These are phyloP conservation scores for Grammomys dolichurus DNA, from an alignment of 2,113 vertebrate genomes.

Conservation along the genomic window DNA sequence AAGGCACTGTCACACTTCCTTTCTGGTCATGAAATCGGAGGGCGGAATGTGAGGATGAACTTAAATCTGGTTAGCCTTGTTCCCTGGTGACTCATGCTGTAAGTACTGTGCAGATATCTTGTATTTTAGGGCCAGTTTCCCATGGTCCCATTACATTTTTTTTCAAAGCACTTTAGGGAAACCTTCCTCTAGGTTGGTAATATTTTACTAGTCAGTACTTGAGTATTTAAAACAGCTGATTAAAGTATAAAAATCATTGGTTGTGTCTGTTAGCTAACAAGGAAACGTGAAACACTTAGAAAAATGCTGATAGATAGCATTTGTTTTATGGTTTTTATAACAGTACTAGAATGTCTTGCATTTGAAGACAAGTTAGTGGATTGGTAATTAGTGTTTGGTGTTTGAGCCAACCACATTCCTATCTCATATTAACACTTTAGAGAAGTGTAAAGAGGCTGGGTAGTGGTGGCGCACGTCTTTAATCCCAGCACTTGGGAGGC, in stretches of 20 bases:
- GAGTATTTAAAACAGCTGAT: conserved; percentile 25
- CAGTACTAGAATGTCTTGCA: conserved; percentile 18
- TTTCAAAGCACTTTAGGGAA: not conserved
- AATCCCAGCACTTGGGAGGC: too few relatives aligned
- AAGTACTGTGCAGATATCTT: not conserved
- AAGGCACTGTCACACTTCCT: conserved; percentile 1
- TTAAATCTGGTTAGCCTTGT: conserved; percentile 53
- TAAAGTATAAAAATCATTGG: conserved; percentile 8
- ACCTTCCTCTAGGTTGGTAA: conserved; percentile 16
- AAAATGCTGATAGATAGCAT: not conserved
- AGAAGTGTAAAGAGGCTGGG: too few relatives aligned
- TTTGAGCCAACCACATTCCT: not conserved
- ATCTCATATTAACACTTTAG: not conserved
- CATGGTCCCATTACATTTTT: not conserved
- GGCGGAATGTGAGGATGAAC: conserved; percentile 55
- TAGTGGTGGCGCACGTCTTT: too few relatives aligned
- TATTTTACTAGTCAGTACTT: conserved; percentile 12
- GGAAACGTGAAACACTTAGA: not conserved
- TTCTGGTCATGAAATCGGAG: conserved; percentile 48
- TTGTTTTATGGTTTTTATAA: conserved; percentile 3
- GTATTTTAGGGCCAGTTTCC: not conserved
- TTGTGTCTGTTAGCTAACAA: not conserved
- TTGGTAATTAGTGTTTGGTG: conserved; percentile 1
- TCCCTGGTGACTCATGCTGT: conserved; percentile 53
- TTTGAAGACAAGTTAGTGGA: conserved; percentile 4